Evolutionary conservation across 2,113 vertebrate genomes (phyloP).

Genomic region (Festucalex cinctus): DNA sequence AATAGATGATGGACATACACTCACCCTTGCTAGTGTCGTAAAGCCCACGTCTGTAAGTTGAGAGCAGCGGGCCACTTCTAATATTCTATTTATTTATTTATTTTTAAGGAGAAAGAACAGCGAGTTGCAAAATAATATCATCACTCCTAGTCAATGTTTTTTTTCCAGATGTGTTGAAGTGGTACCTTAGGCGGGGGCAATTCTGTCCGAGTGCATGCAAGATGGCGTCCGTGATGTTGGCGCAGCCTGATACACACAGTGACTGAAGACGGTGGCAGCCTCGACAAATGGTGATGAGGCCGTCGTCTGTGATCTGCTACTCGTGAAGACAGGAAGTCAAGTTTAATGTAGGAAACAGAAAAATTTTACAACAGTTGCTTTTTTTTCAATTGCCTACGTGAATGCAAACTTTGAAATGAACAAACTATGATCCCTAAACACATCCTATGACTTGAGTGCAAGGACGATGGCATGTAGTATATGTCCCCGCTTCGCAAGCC

Average conservation of each 20-base stretch:
- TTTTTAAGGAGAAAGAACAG: not conserved
- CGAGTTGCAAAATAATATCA: slow-evolving; percentile 8
- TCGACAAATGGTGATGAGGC: slow-evolving; percentile 96
- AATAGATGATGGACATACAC: slow-evolving; percentile 25
- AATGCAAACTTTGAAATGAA: too few species aligned
- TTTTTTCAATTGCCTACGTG: not conserved
- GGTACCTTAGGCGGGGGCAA: slow-evolving; percentile 91
- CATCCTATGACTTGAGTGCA: too few species aligned
- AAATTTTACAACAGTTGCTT: too few species aligned
- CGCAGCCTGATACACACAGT: slow-evolving; percentile 94
- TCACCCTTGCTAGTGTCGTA: slow-evolving; percentile 92
- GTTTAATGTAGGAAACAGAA: not conserved
- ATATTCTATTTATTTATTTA: too few species aligned
- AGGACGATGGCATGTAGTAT: too few species aligned
- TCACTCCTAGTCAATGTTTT: not conserved
- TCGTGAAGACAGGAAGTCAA: slow-evolving; percentile 24
- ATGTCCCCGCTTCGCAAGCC: too few species aligned
- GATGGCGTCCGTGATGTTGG: slow-evolving; percentile 96
- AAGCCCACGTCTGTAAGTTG: slow-evolving; percentile 97
- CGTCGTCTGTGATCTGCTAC: slow-evolving; percentile 98
- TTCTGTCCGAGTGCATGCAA: slow-evolving; percentile 95
- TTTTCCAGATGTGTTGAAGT: not conserved
- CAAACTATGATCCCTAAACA: too few species aligned
- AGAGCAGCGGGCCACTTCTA: slow-evolving; percentile 96
- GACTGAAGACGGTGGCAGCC: slow-evolving; percentile 96